Evolutionary conservation across 2,113 vertebrate species (phyloP).

Genomic region (Rhagologus leucostigma): DNA sequence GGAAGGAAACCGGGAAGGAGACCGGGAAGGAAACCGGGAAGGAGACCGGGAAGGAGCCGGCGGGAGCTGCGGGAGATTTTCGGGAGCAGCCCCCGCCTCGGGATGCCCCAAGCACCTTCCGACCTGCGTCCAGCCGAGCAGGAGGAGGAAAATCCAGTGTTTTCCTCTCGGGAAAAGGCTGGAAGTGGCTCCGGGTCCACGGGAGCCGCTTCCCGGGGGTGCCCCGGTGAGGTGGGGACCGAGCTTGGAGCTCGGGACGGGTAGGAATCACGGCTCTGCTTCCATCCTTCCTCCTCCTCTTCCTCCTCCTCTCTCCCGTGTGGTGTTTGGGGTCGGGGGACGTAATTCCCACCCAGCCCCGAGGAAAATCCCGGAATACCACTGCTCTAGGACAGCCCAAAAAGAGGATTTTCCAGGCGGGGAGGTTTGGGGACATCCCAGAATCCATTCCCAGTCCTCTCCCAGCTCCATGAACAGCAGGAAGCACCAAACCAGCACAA

Average conservation of each 20-base stretch:
- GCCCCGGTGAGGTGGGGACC: neutral
- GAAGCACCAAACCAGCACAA: neutral
- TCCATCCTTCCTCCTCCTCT: neutral
- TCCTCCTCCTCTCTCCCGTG: neutral
- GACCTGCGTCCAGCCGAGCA: fast-evolving
- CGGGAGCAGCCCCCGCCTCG: neutral
- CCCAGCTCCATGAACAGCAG: neutral
- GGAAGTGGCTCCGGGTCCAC: neutral
- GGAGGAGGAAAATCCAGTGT: neutral
- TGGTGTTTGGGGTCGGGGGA: neutral
- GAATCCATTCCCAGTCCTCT: neutral
- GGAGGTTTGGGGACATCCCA: neutral
- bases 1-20: neutral
- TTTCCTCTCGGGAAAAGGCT: neutral
- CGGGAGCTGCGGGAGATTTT: neutral
- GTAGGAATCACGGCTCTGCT: neutral
- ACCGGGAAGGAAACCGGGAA: neutral
- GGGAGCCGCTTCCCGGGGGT: neutral
- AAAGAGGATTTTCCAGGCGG: neutral
- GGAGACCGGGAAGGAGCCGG: neutral
- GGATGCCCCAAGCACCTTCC: neutral
- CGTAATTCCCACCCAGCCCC: neutral
- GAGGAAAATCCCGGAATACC: neutral
- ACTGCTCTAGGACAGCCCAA: neutral
- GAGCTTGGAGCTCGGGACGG: neutral